phyloP scores from a whole-genome alignment of 2,797 vertebrate genomes.

The Catamblyrhynchus diadema region DNA sequence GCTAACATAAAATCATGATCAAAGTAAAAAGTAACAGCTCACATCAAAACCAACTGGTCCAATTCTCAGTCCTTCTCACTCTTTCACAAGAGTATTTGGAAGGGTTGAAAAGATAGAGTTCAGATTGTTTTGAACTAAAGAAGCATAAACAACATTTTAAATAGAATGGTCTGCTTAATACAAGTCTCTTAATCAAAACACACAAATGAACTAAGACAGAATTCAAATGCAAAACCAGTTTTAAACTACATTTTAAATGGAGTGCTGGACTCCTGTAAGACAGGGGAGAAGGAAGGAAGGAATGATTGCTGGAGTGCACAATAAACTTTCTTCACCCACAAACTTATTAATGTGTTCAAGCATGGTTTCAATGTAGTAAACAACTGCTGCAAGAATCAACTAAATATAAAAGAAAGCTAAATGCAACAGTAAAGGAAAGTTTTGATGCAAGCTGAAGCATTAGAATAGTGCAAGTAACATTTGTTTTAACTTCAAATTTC shows the following conservation, averaged over 20 bases:
- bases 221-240: neutral
- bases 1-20: neutral
- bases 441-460: neutral
- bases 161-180: neutral
- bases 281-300: neutral
- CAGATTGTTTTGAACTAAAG: neutral
- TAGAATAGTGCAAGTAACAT: neutral
- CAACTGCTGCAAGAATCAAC: neutral
- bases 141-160: neutral
- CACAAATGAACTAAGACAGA: neutral
- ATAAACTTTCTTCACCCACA: neutral
- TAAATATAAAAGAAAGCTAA: neutral
- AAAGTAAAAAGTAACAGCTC: neutral
- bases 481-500: neutral
- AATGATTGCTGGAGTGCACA: neutral
- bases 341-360: neutral
- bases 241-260: neutral
- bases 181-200: neutral
- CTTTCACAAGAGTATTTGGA: neutral
- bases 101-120: neutral
- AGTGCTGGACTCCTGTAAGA: neutral
- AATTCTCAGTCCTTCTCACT: neutral
- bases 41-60: neutral
- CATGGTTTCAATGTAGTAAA: neutral
- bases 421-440: neutral